Base-by-base conservation (phyloP, 2,797 vertebrate species). In the Enoplosus armatus region DNA sequence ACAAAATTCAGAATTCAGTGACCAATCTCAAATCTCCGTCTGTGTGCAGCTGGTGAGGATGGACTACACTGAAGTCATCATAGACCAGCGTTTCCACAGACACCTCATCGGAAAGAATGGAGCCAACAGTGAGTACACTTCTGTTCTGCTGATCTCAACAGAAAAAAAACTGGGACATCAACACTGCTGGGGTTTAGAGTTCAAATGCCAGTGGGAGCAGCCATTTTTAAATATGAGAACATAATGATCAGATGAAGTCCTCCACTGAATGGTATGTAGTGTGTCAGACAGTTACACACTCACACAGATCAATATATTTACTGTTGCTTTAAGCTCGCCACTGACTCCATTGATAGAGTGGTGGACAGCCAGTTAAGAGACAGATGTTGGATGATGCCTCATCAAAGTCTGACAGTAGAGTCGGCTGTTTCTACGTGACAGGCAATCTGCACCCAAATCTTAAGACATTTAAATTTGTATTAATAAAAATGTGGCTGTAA, bases 71-170 rank as follows among this genome's bases (percentile, higher is more conserved):
- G 96, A 97, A 74, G 93, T 96, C 78, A 95, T 91, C 76, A 94
- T 96, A 37, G 95, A 96, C 61, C 96, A 94, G 82, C 95, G 95
- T 47, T 96, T 97, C 89, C 94, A 96, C 77, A 94, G 95, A 69
- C 95, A 96, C 83, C 94, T 96, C 35, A 96, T 95, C 22, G 95
- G 95, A 43, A 97, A 96, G 82, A 96, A 96, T 5, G 95, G 96
- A 18, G 86, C 89, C 20, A 96, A 95, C 90, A 96, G 96, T 97
- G 88, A 96, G 96, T 93, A 41, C 18, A 10, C 33, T 4, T 22
- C 27, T 29, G 43, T n/a, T 60, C 50, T 50, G 31, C 56, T 33
- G 51, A 48, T 39, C 35, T 31, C 24, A 26, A 45, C 48, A 35
- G 35, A 15, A 75, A 66, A 47, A 26, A 56, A 59, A 50, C 41